phyloP scores from a whole-genome alignment of 2,888 invertebrate species.

The Cantharis nigra region DNA sequence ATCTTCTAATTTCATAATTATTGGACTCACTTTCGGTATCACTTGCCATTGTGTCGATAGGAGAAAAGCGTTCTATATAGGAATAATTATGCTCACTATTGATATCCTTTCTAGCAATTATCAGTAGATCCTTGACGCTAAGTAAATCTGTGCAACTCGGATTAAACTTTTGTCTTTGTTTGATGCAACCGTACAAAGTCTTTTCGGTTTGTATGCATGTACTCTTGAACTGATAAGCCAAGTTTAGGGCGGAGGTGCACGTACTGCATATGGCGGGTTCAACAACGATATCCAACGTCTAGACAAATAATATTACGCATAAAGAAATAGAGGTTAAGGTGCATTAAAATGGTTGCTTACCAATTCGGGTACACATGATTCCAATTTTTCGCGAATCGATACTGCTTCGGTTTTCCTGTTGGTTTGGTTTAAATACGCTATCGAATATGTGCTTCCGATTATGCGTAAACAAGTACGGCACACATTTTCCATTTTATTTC shows the following conservation, averaged over 20 bases:
- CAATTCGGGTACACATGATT: slow-evolving; percentile 11
- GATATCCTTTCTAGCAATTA: background rate
- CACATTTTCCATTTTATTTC: slow-evolving; percentile 6
- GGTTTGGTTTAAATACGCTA: background rate
- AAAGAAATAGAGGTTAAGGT: background rate
- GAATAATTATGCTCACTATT: slow-evolving; percentile 6
- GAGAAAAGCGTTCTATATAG: background rate
- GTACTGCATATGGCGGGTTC: slow-evolving; percentile 1
- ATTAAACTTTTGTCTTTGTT: background rate
- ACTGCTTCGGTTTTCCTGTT: background rate
- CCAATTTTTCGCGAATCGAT: slow-evolving; percentile 1
- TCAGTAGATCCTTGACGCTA: background rate
- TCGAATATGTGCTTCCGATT: background rate
- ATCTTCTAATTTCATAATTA: background rate
- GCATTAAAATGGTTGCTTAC: slow-evolving; percentile 11
- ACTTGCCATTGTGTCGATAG: background rate
- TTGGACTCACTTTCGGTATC: background rate
- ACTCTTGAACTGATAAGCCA: slow-evolving; percentile 6
- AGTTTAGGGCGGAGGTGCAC: background rate
- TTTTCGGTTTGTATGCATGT: slow-evolving; percentile 1
- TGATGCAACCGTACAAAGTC: background rate
- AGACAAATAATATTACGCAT: background rate
- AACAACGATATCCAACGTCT: slow-evolving; percentile 7
- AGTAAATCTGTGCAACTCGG: background rate
- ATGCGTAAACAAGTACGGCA: background rate